These are phyloP conservation scores for Manis javanica DNA, from an alignment of 2,797 vertebrate species.

Conservation along the genomic window DNA sequence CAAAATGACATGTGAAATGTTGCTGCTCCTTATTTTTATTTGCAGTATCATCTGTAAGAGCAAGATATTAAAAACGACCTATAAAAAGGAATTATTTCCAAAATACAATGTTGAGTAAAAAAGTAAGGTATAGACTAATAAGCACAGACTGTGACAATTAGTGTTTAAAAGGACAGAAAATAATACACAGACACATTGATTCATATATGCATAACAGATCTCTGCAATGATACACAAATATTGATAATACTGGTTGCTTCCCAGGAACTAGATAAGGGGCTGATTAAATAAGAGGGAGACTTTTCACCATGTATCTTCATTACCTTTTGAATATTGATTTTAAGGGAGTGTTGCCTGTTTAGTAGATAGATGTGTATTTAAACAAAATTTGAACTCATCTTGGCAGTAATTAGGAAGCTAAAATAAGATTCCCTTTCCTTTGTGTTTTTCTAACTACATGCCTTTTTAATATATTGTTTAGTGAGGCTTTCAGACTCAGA, in stretches of 20 bases:
- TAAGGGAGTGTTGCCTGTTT: constrained; percentile 19
- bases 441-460: not conserved
- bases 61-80: not conserved
- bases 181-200: not conserved
- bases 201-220: not conserved
- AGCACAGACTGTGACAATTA: not conserved
- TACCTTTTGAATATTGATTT: constrained; percentile 10
- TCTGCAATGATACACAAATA: not conserved
- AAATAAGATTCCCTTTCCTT: constrained; percentile 31
- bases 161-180: not conserved
- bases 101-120: not conserved
- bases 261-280: not conserved
- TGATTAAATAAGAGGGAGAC: not conserved
- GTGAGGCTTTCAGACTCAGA: constrained; percentile 46
- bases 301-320: not conserved
- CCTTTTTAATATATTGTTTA: constrained; percentile 47
- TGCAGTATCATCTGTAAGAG: not conserved
- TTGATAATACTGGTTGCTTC: not conserved
- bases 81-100: not conserved
- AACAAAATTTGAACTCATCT: not conserved
- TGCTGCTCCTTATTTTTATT: not conserved
- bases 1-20: not conserved
- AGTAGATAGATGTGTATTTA: not conserved
- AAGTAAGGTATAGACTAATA: not conserved
- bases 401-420: not conserved